Conservation (phyloP, 2,113 vertebrate species). For the Australoheros scitulus region DNA sequence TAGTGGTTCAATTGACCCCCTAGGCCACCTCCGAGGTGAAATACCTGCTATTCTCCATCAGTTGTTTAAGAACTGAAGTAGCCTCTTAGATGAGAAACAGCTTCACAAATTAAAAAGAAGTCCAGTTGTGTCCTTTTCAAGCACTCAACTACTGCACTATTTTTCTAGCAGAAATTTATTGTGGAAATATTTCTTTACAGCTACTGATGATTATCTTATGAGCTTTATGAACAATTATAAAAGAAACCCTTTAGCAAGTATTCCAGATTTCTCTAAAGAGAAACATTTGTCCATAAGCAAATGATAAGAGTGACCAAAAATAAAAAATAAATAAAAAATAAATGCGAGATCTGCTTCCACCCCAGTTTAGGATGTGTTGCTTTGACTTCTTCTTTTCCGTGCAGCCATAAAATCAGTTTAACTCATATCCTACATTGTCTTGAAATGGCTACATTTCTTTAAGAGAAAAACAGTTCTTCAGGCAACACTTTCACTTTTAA, state of each 20-base stretch:
- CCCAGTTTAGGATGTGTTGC: neutral
- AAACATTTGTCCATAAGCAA: neutral
- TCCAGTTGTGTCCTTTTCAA: neutral
- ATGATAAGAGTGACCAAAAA: neutral
- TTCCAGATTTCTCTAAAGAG: too few species aligned
- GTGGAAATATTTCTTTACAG: too few species aligned
- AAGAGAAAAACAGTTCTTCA: neutral
- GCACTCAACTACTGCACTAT: neutral
- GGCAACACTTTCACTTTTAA: neutral
- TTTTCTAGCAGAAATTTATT: too few species aligned
- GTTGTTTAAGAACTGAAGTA: neutral
- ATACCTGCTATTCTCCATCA: neutral
- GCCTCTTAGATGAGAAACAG: neutral
- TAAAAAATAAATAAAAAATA: neutral
- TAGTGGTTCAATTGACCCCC: neutral
- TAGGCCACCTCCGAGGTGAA: neutral
- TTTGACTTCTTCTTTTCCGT: neutral
- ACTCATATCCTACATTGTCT: fast-evolving
- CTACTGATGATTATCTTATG: too few species aligned
- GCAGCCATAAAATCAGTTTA: neutral
- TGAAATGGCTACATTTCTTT: neutral
- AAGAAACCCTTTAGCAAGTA: too few species aligned
- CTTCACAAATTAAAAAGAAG: neutral
- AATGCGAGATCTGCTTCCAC: neutral
- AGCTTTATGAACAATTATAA: too few species aligned